phyloP scores from a whole-genome alignment of 1,140 invertebrate species.

The Drosophila littoralis region DNA sequence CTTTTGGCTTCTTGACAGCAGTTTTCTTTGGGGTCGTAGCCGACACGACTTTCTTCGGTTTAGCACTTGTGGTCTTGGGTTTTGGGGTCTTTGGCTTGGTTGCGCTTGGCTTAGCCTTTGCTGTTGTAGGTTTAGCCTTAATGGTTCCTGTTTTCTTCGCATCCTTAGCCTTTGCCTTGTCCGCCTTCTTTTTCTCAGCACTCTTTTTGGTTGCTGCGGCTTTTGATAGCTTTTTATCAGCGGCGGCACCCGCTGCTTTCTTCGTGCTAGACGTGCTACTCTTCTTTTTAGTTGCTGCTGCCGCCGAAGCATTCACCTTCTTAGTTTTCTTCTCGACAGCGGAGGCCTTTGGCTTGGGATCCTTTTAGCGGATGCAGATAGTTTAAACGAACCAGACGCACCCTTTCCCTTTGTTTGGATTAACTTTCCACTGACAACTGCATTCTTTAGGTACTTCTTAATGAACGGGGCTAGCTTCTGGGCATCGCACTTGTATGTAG shows the following conservation, averaged over 20 bases:
- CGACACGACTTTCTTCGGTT: slow-evolving; percentile 7
- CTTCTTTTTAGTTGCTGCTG: slow-evolving; percentile 31
- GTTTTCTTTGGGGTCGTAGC: slow-evolving; percentile 1
- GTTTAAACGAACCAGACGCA: slow-evolving; percentile 87
- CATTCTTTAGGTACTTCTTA: slow-evolving; percentile 86
- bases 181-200: slow-evolving; percentile 46
- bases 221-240: slow-evolving; percentile 50
- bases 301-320: slow-evolving; percentile 9
- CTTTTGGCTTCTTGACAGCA: slow-evolving; percentile 17
- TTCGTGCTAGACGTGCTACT: background rate
- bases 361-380: slow-evolving; percentile 71
- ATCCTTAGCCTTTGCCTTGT: slow-evolving; percentile 46
- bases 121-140: slow-evolving; percentile 33
- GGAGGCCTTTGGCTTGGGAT: slow-evolving; percentile 52
- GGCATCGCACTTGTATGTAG: slow-evolving; percentile 86
- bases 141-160: slow-evolving; percentile 35
- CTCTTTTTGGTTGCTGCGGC: slow-evolving; percentile 49
- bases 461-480: slow-evolving; percentile 87
- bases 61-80: slow-evolving; percentile 34
- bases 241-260: slow-evolving; percentile 63
- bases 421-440: slow-evolving; percentile 86
- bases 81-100: slow-evolving; percentile 36
- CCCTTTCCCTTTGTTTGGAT: slow-evolving; percentile 88
- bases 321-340: slow-evolving; percentile 41
- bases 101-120: slow-evolving; percentile 31